Percentiles rank a stretch among this genome's conserved stretches.
These are phyloP conservation scores for Stichopus horrens DNA, from an alignment of 53 echinoderm and acorn worm species.

Conservation along the genomic window DNA sequence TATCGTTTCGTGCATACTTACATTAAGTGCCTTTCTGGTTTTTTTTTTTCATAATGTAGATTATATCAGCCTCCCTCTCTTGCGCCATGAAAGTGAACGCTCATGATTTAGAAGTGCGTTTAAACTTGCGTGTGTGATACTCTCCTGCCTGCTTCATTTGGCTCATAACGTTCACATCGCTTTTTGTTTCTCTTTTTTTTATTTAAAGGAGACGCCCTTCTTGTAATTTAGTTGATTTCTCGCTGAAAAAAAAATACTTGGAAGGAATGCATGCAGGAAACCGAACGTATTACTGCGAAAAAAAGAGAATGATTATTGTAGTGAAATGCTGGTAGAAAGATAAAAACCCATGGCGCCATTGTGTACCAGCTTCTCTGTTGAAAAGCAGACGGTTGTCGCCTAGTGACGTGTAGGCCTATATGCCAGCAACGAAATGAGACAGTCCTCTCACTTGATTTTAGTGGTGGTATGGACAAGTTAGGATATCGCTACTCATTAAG, in stretches of 20 bases:
- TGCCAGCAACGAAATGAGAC: neutral
- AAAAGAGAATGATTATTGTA: neutral
- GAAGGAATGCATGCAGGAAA: neutral
- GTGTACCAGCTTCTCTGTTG: conserved; percentile 27
- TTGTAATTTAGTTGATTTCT: neutral
- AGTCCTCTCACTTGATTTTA: neutral
- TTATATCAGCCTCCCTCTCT: no score
- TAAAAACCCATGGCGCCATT: conserved; percentile 4
- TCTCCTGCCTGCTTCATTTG: no score
- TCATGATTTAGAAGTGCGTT: no score
- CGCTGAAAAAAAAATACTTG: neutral
- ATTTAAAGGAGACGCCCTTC: neutral
- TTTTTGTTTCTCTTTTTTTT: no score
- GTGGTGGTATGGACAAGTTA: neutral
- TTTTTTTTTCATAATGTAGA: no score
- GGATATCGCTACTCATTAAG: no score
- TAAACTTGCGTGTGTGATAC: no score
- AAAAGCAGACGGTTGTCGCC: conserved; percentile 28
- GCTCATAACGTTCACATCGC: no score
- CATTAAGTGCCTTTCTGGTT: no score
- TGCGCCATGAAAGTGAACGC: no score
- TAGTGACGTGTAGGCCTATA: neutral
- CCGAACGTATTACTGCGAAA: neutral
- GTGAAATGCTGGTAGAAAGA: conserved; percentile 26
- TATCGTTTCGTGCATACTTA: no score